Conservation (phyloP, 2,113 vertebrate genomes). For the Oryzias javanicus region DNA sequence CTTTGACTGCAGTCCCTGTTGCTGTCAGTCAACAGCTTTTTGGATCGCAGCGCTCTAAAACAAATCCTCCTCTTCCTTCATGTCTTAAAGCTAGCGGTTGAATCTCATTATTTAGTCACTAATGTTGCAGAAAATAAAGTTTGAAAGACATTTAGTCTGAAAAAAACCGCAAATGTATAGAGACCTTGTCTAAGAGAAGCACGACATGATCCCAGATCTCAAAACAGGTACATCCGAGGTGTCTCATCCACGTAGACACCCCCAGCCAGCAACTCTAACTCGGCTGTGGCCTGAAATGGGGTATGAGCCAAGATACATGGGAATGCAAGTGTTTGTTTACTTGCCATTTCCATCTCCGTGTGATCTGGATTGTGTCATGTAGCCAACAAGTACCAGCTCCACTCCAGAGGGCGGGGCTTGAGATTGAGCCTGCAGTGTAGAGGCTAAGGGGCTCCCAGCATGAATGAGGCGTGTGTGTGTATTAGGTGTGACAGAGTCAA, state of each 20-base stretch:
- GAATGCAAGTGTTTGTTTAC: conserved; percentile 46
- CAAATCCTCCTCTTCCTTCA: conserved; percentile 22
- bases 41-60: conserved; percentile 25
- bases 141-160: conserved; percentile 1
- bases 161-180: conserved; percentile 10
- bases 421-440: conserved; percentile 12
- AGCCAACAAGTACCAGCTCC: conserved; percentile 28
- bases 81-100: conserved; percentile 35
- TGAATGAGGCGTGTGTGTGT: conserved; percentile 8
- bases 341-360: conserved; percentile 26
- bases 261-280: conserved; percentile 31
- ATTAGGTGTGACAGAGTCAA: conserved; percentile 1
- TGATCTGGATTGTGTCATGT: conserved; percentile 27
- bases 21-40: conserved; percentile 60
- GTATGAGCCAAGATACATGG: conserved; percentile 11
- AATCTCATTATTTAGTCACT: conserved; percentile 59
- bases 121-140: neutral
- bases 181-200: conserved; percentile 10
- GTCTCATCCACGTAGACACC: conserved; percentile 13
- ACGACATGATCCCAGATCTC: conserved; percentile 35
- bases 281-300: conserved; percentile 30
- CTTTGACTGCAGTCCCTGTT: conserved; percentile 57
- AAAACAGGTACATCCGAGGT: conserved; percentile 58
- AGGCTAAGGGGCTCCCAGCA: conserved; percentile 40
- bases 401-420: neutral